Evolutionary conservation across 2,888 invertebrate genomes (phyloP).

Genomic region (Pachymerium ferrugineum): DNA sequence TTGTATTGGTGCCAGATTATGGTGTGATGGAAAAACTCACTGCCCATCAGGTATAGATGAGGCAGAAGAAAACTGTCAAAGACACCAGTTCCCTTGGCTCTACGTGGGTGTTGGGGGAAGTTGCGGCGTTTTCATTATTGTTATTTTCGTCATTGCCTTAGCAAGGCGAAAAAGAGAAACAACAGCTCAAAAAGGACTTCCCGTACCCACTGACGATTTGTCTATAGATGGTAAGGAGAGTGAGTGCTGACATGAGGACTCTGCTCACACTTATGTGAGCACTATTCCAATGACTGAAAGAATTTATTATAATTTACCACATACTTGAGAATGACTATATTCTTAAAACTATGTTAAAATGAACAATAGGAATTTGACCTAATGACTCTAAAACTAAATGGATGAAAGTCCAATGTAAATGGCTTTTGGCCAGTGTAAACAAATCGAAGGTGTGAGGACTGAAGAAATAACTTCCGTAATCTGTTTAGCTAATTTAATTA

Average conservation of each 20-base stretch:
- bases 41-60: slow-evolving; percentile 30
- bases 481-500: too few relatives aligned
- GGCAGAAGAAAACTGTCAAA: slow-evolving; percentile 30
- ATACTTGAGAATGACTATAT: slow-evolving; percentile 7
- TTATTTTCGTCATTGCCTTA: slow-evolving; percentile 35
- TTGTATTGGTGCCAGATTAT: slow-evolving; percentile 48
- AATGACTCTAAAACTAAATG: too few relatives aligned
- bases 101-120: slow-evolving; percentile 37
- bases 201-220: slow-evolving; percentile 37
- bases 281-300: slow-evolving; percentile 8
- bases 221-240: slow-evolving; percentile 37
- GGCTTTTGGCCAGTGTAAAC: too few relatives aligned
- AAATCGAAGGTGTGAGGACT: too few relatives aligned
- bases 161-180: slow-evolving; percentile 36
- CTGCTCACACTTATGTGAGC: slow-evolving; percentile 20
- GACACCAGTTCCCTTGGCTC: slow-evolving; percentile 36
- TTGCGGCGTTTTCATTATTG: slow-evolving; percentile 36
- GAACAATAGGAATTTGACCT: too few relatives aligned
- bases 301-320: slow-evolving; percentile 10
- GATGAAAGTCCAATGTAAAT: too few relatives aligned
- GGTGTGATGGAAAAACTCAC: slow-evolving; percentile 67
- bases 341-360: too few relatives aligned
- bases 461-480: too few relatives aligned
- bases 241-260: slow-evolving; percentile 34
- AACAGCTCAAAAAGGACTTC: slow-evolving; percentile 37